Evolutionary conservation across 2,797 vertebrate genomes (phyloP), one percentile per base, ranked within the genome.

Genomic region (Schizopygopsis pylzovi): DNA sequence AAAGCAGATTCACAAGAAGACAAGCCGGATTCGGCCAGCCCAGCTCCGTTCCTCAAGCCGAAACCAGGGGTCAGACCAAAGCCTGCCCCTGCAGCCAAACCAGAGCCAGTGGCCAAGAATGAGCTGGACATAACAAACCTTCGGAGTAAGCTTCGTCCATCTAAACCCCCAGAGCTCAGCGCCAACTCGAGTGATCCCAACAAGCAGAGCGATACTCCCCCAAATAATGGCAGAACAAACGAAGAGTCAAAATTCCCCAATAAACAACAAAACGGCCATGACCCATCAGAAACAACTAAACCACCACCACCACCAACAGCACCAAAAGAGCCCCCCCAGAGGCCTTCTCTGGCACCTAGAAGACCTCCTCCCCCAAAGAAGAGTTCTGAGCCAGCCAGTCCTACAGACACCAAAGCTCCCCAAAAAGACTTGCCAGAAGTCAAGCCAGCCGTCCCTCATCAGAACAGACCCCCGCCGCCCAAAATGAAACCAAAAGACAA

Each of bases 301-400:
- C 93, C 93, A 3, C 94, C 59, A 63, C n/a, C 54, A n/a, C 54
- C 54, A 59, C 2, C 94, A 65, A 92, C 95, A 1, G 79, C 92
- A 18, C 89, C 91, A 77, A 96, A 95, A 88, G 98, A 99, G 0
- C 82, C 92, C 0, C 93, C 95, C 0, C 97, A 96, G 89, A 97
- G 97, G 90, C 98, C 97, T 0, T 89, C 96, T 2, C 90, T 95
- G 79, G 97, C 92, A 0, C 98, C 98, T 20, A 96, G 96, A 90
- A 96, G 98, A 93, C 98, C 98, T 0, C 98, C 98, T 0, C 98
- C 98, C 2, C 98, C 98, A 1, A 99, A 98, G 93, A 99, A 99
- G 94, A 86, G 80, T 0, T 87, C 90, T 0, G 92, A 91, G 11
- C 93, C 96, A 0, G 87, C 91, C 83, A 96, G 96, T 47, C 68